Conservation (phyloP, 2,888 invertebrate species). For the Drosophila nr. medialis region DNA sequence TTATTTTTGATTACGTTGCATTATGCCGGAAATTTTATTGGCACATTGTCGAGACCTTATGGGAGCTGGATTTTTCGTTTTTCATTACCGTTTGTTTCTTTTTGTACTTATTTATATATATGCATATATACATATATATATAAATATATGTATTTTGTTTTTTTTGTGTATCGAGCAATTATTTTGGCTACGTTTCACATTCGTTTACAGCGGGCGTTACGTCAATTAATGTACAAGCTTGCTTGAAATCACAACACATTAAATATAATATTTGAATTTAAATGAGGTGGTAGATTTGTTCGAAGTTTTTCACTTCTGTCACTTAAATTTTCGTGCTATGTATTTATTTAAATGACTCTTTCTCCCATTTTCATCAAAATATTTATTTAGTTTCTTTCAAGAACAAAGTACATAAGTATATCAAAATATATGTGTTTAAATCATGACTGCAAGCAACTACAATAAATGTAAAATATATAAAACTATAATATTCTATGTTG, state of each 20-base stretch:
- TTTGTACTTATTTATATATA: neutral
- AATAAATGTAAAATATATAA: neutral
- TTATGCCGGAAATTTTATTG: neutral
- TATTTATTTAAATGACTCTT: neutral
- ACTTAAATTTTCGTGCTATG: neutral
- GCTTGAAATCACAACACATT: neutral
- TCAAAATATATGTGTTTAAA: neutral
- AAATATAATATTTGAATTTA: neutral
- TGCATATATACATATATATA: neutral
- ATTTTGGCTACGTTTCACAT: conserved; percentile 17
- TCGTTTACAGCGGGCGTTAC: neutral
- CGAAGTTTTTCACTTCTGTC: neutral
- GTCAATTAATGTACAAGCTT: neutral
- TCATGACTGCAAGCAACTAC: neutral
- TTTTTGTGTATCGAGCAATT: neutral
- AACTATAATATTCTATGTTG: neutral
- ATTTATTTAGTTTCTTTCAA: neutral
- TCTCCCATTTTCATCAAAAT: neutral
- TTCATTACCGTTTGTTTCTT: conserved; percentile 5
- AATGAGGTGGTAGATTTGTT: neutral
- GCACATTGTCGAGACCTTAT: neutral
- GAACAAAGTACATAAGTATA: neutral
- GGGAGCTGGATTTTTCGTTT: neutral
- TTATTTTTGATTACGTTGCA: conserved; percentile 7
- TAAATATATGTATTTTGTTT: neutral